These are phyloP conservation scores for Drosophila mulleri DNA, from an alignment of 2,888 invertebrate species.

Conservation along the genomic window DNA sequence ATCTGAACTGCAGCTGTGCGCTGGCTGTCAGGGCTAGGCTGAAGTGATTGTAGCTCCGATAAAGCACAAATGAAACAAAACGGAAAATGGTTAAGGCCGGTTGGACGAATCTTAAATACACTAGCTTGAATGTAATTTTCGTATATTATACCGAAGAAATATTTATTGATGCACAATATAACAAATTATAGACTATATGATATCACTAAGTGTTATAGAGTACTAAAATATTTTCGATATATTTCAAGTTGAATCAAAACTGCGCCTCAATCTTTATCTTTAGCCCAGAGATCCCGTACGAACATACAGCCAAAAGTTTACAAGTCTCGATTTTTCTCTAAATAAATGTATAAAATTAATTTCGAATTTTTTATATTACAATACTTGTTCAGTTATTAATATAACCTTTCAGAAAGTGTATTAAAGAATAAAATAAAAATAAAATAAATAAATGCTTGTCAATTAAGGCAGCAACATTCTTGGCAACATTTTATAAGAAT, in stretches of 20 bases:
- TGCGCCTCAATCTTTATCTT: background rate
- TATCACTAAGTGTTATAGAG: background rate
- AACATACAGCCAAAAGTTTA: background rate
- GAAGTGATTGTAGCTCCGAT: constrained; percentile 59
- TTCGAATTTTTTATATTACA: too few relatives aligned
- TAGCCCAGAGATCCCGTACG: background rate
- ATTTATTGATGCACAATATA: too few relatives aligned
- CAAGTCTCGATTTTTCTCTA: background rate
- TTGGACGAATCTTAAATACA: background rate
- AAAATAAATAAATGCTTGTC: constrained; percentile 14
- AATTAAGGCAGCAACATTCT: constrained; percentile 35
- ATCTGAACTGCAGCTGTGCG: constrained; percentile 47
- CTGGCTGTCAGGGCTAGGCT: constrained; percentile 72
- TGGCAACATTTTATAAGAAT: constrained; percentile 7
- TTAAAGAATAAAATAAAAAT: background rate
- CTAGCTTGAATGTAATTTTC: background rate
- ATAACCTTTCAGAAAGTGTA: constrained; percentile 1
- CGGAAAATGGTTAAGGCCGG: background rate
- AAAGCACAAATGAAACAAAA: constrained; percentile 22
- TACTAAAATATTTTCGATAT: background rate
- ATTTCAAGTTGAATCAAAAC: background rate
- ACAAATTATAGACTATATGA: background rate
- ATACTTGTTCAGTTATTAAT: background rate
- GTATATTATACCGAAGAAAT: too few relatives aligned
- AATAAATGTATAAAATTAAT: background rate